Conservation (phyloP, 2,888 invertebrate species). For the Chrysolina oricalcia region DNA sequence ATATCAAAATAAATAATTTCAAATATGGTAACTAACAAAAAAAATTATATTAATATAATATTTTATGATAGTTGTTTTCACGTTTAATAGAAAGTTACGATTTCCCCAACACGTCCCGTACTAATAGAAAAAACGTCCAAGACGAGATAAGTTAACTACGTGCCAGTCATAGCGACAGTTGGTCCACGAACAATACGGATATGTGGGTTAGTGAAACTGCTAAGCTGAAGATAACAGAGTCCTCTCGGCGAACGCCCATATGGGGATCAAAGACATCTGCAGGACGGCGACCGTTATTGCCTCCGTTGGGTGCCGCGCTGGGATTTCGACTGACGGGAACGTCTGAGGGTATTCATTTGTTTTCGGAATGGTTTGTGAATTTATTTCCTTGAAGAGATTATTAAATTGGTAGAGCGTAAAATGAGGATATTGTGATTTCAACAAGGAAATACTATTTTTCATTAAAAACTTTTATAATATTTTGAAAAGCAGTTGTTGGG, state of each 20-base stretch:
- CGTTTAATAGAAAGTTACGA: background rate
- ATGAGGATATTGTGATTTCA: too few relatives aligned
- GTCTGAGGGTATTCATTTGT: background rate
- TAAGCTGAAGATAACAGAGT: constrained; percentile 1
- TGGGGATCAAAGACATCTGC: background rate
- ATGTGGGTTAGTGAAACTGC: background rate
- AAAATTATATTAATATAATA: too few relatives aligned
- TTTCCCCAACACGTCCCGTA: background rate
- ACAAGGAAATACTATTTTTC: too few relatives aligned
- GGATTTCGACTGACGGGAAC: background rate
- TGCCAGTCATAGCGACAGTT: background rate
- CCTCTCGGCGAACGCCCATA: background rate
- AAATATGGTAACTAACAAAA: too few relatives aligned
- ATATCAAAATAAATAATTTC: too few relatives aligned
- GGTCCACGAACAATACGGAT: background rate
- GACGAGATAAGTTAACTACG: constrained; percentile 1
- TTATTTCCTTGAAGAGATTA: background rate
- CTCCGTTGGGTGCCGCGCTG: background rate
- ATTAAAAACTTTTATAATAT: too few relatives aligned
- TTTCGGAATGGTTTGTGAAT: background rate
- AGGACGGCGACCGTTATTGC: background rate
- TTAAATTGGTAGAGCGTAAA: background rate
- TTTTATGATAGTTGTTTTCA: background rate
- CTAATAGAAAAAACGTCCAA: background rate
- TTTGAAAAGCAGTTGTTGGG: too few relatives aligned